Conservation (phyloP, 2,797 vertebrate species). For the Megalops cyprinoides region DNA sequence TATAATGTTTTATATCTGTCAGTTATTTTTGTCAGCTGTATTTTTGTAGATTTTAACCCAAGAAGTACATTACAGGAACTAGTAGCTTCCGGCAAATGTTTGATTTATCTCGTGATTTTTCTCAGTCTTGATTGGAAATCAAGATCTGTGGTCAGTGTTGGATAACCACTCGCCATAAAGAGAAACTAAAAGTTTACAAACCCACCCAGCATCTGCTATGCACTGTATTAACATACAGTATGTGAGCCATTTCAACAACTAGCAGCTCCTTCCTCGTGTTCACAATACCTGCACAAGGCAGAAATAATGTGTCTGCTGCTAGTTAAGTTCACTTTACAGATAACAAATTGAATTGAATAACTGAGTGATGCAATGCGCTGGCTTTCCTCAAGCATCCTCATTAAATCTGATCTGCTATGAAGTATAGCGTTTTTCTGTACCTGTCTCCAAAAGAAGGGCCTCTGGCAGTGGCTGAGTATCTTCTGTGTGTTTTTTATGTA, state of each 20-base stretch:
- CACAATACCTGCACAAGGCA: background rate
- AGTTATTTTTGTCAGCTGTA: background rate
- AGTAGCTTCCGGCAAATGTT: too few relatives aligned
- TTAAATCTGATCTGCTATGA: background rate
- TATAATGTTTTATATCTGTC: background rate
- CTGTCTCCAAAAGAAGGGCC: background rate
- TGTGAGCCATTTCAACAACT: background rate
- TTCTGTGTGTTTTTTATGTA: background rate
- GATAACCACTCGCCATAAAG: background rate
- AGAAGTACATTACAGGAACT: background rate
- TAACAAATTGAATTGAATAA: background rate
- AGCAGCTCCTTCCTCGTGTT: background rate
- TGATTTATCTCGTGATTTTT: background rate
- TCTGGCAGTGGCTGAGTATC: background rate
- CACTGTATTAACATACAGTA: background rate
- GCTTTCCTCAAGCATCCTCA: background rate
- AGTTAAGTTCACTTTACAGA: background rate
- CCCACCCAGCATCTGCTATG: too few relatives aligned
- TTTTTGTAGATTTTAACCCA: background rate
- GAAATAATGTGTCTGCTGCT: background rate
- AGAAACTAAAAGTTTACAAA: background rate
- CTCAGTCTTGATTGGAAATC: too few relatives aligned
- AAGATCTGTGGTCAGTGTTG: background rate
- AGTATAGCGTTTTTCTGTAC: background rate
- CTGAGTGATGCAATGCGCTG: background rate